Conservation (phyloP, 2,888 invertebrate species). For the Melanostoma scalare region DNA sequence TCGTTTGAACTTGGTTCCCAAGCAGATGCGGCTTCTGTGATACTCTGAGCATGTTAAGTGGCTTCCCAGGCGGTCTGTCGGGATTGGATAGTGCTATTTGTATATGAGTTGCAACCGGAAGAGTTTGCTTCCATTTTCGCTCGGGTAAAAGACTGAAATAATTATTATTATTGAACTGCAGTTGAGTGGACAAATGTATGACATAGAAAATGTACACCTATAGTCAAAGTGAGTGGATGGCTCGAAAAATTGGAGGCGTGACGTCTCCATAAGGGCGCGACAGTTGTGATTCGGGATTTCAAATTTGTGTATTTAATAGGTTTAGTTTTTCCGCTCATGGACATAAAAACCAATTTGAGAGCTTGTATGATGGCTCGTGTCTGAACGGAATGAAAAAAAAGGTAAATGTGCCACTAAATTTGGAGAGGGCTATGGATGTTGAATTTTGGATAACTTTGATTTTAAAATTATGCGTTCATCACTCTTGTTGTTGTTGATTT, state of each 20-base stretch:
- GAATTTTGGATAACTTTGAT: too few species aligned
- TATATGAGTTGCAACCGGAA: conserved; percentile 53
- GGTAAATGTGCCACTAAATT: too few species aligned
- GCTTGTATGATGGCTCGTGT: too few species aligned
- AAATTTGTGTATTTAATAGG: background rate
- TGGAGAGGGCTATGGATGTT: too few species aligned
- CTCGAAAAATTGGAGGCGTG: conserved; percentile 41
- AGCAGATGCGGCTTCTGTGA: conserved; percentile 43
- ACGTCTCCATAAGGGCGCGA: conserved; percentile 55
- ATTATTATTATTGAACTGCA: conserved; percentile 62
- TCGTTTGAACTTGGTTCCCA: conserved; percentile 68
- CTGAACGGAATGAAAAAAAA: too few species aligned
- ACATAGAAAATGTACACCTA: conserved; percentile 14
- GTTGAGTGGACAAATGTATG: conserved; percentile 28
- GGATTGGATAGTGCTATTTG: conserved; percentile 4
- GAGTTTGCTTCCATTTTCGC: conserved; percentile 38
- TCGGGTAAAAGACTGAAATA: conserved; percentile 24
- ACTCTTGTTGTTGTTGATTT: too few species aligned
- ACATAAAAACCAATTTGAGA: too few species aligned
- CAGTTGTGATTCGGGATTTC: conserved; percentile 28
- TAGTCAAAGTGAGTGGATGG: conserved; percentile 47
- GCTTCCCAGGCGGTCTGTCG: conserved; percentile 67
- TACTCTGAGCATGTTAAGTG: conserved; percentile 52
- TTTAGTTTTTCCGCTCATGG: too few species aligned
- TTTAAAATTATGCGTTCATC: too few species aligned